These are phyloP conservation scores for Tineola bisselliella DNA, from an alignment of 2,888 invertebrate species.

Conservation along the genomic window DNA sequence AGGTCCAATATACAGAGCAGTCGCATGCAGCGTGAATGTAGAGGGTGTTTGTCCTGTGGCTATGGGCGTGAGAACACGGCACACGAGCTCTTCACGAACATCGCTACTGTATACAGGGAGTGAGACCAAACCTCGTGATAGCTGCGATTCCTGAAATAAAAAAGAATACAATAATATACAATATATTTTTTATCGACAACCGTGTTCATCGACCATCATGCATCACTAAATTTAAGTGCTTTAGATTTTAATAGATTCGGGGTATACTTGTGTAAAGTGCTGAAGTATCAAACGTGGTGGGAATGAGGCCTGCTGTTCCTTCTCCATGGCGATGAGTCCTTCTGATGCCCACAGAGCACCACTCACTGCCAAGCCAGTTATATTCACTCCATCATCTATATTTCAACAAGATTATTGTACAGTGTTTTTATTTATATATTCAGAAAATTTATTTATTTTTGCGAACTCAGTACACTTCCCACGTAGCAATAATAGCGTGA, in stretches of 20 bases:
- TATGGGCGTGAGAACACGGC: conserved; percentile 35
- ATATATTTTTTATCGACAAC: too few species aligned
- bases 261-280: conserved; percentile 17
- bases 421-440: neutral
- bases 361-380: conserved; percentile 35
- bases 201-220: too few species aligned
- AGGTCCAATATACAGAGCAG: conserved; percentile 40
- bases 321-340: conserved; percentile 19
- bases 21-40: conserved; percentile 35
- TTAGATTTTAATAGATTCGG: neutral
- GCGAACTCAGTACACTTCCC: too few species aligned
- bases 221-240: too few species aligned
- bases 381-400: conserved; percentile 19
- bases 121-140: conserved; percentile 20
- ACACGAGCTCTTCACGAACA: conserved; percentile 25
- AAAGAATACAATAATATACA: too few species aligned
- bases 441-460: too few species aligned
- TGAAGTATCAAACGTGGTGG: conserved; percentile 42
- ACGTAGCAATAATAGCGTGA: too few species aligned
- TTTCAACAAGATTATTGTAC: neutral
- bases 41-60: conserved; percentile 17
- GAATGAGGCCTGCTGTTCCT: conserved; percentile 29
- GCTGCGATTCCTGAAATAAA: neutral
- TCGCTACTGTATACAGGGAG: conserved; percentile 38
- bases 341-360: conserved; percentile 34